Conservation (phyloP, 1,140 invertebrate species). For the Dreissena rostriformis region DNA sequence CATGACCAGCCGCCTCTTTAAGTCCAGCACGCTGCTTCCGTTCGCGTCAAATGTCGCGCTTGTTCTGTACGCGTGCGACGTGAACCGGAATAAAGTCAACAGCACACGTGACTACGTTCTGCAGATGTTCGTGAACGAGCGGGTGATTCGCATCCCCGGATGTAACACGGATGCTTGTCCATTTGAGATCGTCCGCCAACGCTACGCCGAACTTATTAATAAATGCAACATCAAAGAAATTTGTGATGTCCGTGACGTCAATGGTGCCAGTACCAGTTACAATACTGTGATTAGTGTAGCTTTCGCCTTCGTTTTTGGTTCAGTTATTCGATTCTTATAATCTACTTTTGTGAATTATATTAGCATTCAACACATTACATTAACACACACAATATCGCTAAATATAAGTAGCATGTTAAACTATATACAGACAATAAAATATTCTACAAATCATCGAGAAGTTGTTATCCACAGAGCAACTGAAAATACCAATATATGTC, state of each 20-base stretch:
- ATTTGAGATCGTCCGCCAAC: neutral
- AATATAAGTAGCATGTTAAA: no score
- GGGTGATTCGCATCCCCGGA: slow-evolving; percentile 13
- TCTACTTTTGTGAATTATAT: no score
- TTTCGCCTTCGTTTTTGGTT: no score
- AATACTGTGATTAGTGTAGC: neutral
- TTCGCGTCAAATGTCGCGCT: slow-evolving; percentile 93
- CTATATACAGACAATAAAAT: no score
- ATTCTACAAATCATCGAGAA: no score
- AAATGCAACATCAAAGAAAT: slow-evolving; percentile 30
- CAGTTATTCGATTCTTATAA: no score
- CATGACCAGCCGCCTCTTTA: slow-evolving; percentile 86
- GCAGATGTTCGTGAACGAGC: slow-evolving; percentile 46
- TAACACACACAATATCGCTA: no score
- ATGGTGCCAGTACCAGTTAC: neutral
- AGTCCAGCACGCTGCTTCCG: slow-evolving; percentile 88
- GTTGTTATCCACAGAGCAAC: no score
- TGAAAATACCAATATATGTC: no score
- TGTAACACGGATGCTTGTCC: slow-evolving; percentile 21
- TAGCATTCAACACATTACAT: no score
- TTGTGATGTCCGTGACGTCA: neutral
- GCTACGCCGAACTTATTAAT: slow-evolving; percentile 14
- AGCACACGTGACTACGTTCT: neutral
- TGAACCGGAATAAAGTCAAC: neutral
- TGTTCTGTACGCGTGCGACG: slow-evolving; percentile 84